These are phyloP conservation scores for Enteromius anoplus DNA, from an alignment of 2,797 vertebrate species.

Conservation along the genomic window DNA sequence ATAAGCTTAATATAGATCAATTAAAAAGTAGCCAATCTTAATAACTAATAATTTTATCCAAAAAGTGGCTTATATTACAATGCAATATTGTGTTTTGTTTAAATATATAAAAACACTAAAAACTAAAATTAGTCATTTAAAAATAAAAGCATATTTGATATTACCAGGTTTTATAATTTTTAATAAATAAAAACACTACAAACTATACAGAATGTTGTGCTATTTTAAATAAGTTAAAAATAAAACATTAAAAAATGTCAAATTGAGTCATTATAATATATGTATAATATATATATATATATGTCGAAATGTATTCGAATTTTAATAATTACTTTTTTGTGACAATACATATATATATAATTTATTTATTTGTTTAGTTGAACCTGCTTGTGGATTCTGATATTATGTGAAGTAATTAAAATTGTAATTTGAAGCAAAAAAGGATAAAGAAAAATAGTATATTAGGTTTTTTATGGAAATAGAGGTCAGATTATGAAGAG, in stretches of 20 bases:
- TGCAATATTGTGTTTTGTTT: neutral
- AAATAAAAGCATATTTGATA: neutral
- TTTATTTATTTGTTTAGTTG: neutral
- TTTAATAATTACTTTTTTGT: neutral
- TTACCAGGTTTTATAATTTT: neutral
- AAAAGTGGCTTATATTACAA: neutral
- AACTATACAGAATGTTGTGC: too few species aligned
- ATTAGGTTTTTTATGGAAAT: neutral
- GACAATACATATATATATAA: neutral
- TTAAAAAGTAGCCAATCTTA: neutral
- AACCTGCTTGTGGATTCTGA: neutral
- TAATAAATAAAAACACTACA: neutral
- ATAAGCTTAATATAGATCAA: neutral
- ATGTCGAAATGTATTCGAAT: neutral
- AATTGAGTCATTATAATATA: neutral
- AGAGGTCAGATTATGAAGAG: constrained; percentile 15
- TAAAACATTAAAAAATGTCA: neutral
- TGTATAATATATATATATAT: too few species aligned
- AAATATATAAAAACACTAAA: neutral
- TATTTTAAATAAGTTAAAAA: neutral
- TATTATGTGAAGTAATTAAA: neutral
- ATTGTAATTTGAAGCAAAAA: neutral
- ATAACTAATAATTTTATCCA: neutral
- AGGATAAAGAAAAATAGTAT: neutral
- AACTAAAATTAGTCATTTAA: neutral